Evolutionary conservation across 2,797 vertebrate genomes (phyloP).

Genomic region (Pogoniulus pusillus): DNA sequence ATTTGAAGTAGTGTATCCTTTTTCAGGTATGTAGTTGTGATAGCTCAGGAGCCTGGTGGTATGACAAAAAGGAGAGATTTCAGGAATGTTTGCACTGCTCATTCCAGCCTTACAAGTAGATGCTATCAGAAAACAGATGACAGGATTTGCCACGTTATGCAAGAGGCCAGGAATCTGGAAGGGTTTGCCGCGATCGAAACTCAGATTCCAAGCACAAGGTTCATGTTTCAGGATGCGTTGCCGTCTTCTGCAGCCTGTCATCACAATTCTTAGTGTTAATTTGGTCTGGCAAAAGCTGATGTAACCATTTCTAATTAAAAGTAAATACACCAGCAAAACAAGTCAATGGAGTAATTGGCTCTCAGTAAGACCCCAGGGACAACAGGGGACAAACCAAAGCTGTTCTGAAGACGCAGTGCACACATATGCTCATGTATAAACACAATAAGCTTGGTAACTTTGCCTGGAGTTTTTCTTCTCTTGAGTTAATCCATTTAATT

Average conservation of each 20-base stretch:
- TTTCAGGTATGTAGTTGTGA: conserved; percentile 17
- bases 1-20: not conserved
- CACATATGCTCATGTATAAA: rapidly evolving
- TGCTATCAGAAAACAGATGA: conserved; percentile 49
- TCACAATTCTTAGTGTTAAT: not conserved
- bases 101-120: conserved; percentile 43
- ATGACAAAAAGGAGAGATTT: conserved; percentile 11
- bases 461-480: not conserved
- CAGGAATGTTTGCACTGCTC: conserved; percentile 50
- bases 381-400: not conserved
- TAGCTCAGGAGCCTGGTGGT: not conserved
- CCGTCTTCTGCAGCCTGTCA: not conserved
- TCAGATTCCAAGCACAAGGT: conserved; percentile 3
- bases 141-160: not conserved
- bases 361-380: not conserved
- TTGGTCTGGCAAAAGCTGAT: not conserved
- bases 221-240: not conserved
- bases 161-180: conserved; percentile 29
- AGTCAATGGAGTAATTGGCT: not conserved
- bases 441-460: not conserved
- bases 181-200: not conserved
- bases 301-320: not conserved
- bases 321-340: not conserved
- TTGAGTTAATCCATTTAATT: not conserved
- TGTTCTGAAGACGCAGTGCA: not conserved